Base-by-base conservation (phyloP, 2,797 vertebrate species). In the Echiichthys vipera region DNA sequence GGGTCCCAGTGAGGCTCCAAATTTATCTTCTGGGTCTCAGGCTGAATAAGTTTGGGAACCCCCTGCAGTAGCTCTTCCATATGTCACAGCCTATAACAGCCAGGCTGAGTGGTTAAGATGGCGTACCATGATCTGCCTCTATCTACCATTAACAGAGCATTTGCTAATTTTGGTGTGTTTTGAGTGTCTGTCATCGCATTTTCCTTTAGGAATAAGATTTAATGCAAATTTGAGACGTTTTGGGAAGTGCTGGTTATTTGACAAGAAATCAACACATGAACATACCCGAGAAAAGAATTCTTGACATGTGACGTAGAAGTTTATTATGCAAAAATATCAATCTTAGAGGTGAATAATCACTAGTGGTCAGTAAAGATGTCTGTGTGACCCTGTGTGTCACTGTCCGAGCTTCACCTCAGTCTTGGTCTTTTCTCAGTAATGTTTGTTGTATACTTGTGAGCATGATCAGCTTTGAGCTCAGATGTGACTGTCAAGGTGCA, bases 401-500 rank as follows among this genome's bases (percentile, higher is more conserved):
- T 3, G 18, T 66, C 37, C 2, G 27, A 15, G 22, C 39, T 46
- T 6, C 36, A 56, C 14, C 37, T 25, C 20, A 25, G 8, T n/a
- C n/a, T n/a, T n/a, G n/a, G 27, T 20, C 3, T 27, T 27, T 29
- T 36, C 20, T 3, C 6, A 18, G 17, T 20, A n/a, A 39, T 3
- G n/a, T 36, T 10, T 40, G 34, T n/a, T 43, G 37, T 30, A 24
- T 29, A 14, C 49, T 17, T 34, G 22, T 10, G 7, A 15, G 10
- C 39, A 53, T 15, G 17, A 24, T 20, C 27, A 32, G 15, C 22
- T 63, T 42, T 27, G 25, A 72, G 36, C 39, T 59, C 63, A 53
- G 29, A 32, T 53, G 55, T 37, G 55, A 57, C 53, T 56, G 37
- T 65, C 27, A 68, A 58, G 34, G 24, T 37, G 22, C 14, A 24